Evolutionary conservation across 2,797 vertebrate species (phyloP).

Genomic region (Crocodylus rhombifer): DNA sequence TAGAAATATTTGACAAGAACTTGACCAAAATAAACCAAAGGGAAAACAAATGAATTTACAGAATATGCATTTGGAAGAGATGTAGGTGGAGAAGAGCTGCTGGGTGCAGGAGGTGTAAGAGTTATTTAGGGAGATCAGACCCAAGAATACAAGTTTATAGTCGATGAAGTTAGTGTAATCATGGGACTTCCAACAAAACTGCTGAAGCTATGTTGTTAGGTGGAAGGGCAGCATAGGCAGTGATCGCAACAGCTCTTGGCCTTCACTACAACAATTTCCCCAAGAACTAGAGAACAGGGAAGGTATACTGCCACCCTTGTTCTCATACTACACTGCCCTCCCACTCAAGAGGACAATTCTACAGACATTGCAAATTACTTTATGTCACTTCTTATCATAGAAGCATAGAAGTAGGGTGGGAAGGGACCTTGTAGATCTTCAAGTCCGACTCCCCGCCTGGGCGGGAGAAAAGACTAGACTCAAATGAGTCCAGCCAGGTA

Average conservation of each 20-base stretch:
- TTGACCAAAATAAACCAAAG: not conserved
- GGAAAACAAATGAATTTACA: not conserved
- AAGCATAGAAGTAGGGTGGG: no score
- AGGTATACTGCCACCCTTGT: not conserved
- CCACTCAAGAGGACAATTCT: not conserved
- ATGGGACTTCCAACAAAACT: not conserved
- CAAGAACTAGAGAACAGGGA: not conserved
- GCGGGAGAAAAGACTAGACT: no score
- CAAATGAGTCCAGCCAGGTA: no score
- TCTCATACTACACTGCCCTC: not conserved
- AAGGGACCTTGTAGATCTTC: no score
- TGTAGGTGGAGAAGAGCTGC: not conserved
- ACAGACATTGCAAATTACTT: not conserved
- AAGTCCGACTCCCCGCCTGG: no score
- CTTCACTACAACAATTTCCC: not conserved
- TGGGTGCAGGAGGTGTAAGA: not conserved
- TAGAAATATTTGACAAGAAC: not conserved
- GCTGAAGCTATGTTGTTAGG: not conserved
- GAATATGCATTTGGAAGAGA: not conserved
- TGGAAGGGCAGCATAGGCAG: not conserved
- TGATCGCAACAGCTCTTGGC: not conserved
- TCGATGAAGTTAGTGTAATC: not conserved
- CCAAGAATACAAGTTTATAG: not conserved
- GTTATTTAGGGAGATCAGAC: not conserved
- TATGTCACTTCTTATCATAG: not conserved